Base-by-base conservation (phyloP, 2,113 vertebrate species). In the Burhinus bistriatus region DNA sequence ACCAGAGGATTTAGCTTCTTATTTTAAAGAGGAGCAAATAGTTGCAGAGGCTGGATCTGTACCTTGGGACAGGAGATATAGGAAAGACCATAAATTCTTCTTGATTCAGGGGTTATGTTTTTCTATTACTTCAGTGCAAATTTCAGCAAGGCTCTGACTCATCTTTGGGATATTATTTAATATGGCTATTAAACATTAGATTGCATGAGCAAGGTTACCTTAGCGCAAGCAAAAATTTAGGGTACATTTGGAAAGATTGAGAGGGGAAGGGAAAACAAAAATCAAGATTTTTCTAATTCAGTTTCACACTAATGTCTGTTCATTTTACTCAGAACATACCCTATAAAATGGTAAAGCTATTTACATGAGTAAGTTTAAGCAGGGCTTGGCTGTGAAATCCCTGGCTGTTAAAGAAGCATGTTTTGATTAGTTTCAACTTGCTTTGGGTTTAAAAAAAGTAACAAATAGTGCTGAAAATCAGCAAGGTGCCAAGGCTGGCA, bases 381-480 rank as follows among this genome's bases (percentile, higher is more conserved):
- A 51, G 78, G 7, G 9, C 87, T 94, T 93, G 91, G 89, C 85
- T 93, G 81, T 11, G 9, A 94, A 91, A 62, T 91, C 89, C 42
- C 78, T 93, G 87, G 87, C 89, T 95, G 76, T 66, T 91, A 59
- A 78, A 80, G 84, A 72, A 90, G 47, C 2, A 0, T 94, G 87
- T 96, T 96, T 96, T 97, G 87, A 96, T 96, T 90, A 91, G 69
- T 95, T 95, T 97, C 88, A 91, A 91, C 92, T 94, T 68, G 79
- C 94, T 97, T 92, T 79, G 57, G 9, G 89, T 95, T 96, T 95
- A 95, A 97, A 97, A 96, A 97, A 95, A 97, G 94, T 76, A 97
- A 95, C 95, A 97, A 96, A 93, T 64, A 73, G 75, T 64, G 91
- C 91, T 93, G 94, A 75, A 85, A 95, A 95, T 44, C 94, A 96